Conservation (phyloP, 1,140 invertebrate species). For the Limonius californicus region DNA sequence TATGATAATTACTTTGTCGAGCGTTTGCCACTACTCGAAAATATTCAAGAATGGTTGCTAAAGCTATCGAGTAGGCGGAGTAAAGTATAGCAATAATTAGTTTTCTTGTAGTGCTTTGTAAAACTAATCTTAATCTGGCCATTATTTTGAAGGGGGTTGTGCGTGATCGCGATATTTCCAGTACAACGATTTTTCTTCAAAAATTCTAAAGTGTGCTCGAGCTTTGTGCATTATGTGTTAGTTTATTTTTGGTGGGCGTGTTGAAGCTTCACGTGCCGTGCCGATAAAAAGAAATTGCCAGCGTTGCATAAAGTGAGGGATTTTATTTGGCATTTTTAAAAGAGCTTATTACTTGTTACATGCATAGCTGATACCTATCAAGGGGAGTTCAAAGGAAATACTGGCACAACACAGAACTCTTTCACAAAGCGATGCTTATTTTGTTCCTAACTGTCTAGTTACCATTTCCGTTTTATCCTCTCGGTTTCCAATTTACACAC, state of each 20-base stretch:
- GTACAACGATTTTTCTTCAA: neutral
- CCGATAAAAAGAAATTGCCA: neutral
- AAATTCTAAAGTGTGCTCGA: neutral
- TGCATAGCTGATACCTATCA: slow-evolving; percentile 1
- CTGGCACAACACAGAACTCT: neutral
- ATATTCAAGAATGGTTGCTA: too few relatives aligned
- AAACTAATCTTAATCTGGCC: too few relatives aligned
- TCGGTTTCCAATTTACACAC: slow-evolving; percentile 1
- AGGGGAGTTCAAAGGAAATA: slow-evolving; percentile 1
- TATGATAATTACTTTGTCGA: too few relatives aligned
- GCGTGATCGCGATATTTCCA: too few relatives aligned
- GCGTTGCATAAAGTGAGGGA: neutral
- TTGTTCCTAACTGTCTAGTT: slow-evolving; percentile 5
- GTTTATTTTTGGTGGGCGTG: neutral
- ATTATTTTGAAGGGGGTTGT: too few relatives aligned
- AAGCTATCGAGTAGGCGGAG: too few relatives aligned
- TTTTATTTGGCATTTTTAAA: neutral
- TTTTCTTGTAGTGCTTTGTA: too few relatives aligned
- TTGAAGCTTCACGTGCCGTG: neutral
- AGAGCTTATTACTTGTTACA: neutral
- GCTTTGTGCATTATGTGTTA: neutral
- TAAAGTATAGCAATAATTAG: too few relatives aligned
- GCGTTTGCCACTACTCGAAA: too few relatives aligned
- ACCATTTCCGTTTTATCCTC: slow-evolving; percentile 5
- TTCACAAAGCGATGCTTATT: slow-evolving; percentile 6